phyloP scores from a whole-genome alignment of 2,888 invertebrate species.

The Unio pictorum region DNA sequence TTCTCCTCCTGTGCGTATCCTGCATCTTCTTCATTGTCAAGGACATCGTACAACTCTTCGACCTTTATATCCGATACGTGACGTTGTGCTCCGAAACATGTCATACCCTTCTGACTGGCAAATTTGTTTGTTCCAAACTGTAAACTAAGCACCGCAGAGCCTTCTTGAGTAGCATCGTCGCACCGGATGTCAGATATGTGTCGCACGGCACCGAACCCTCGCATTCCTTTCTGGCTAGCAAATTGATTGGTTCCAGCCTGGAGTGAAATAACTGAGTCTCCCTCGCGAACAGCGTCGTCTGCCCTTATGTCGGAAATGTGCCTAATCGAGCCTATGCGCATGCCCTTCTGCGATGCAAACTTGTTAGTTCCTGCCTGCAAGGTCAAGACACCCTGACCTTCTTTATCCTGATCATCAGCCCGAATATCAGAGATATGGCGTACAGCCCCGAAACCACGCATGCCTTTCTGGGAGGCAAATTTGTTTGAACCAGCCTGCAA shows the following conservation, averaged over 20 bases:
- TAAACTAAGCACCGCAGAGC: constrained; percentile 54
- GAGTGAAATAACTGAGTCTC: constrained; percentile 59
- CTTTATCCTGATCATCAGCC: constrained; percentile 55
- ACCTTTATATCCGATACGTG: constrained; percentile 67
- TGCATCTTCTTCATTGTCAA: not conserved
- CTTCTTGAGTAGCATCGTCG: constrained; percentile 53
- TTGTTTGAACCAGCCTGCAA: constrained; percentile 69
- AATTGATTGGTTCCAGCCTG: constrained; percentile 68
- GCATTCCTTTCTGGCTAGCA: constrained; percentile 68
- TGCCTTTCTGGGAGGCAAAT: constrained; percentile 68
- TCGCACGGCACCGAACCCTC: constrained; percentile 61
- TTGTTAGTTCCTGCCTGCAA: constrained; percentile 68
- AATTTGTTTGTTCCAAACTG: constrained; percentile 66
- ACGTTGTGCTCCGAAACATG: constrained; percentile 61
- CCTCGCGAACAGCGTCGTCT: constrained; percentile 59
- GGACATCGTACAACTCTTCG: constrained; percentile 45
- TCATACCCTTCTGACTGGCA: constrained; percentile 66
- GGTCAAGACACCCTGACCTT: constrained; percentile 40
- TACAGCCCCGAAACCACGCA: constrained; percentile 55
- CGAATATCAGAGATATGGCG: constrained; percentile 68
- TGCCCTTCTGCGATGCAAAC: constrained; percentile 58
- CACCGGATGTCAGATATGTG: constrained; percentile 67
- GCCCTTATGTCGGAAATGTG: constrained; percentile 68
- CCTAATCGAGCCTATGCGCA: constrained; percentile 52
- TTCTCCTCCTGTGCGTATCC: constrained; percentile 52